phyloP scores from a whole-genome alignment of 2,113 vertebrate species.

The Columba janthina region DNA sequence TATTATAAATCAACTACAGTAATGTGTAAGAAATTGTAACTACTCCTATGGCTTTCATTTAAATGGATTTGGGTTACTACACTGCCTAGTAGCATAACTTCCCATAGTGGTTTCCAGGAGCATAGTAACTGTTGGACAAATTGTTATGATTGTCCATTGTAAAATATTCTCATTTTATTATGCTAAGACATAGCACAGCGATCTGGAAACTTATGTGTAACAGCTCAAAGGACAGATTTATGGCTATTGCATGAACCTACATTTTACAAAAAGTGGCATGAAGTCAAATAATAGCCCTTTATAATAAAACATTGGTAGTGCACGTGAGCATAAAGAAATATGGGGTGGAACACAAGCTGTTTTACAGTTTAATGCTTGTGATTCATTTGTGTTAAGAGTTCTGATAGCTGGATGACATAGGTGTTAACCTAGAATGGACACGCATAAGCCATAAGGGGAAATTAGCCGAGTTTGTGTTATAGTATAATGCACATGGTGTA shows the following conservation, averaged over 20 bases:
- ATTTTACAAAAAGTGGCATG: background rate
- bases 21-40: background rate
- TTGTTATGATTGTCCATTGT: background rate
- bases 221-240: background rate
- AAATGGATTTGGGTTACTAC: background rate
- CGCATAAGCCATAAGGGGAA: background rate
- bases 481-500: background rate
- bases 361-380: background rate
- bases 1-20: background rate
- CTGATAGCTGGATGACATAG: background rate
- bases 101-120: background rate
- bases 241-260: background rate
- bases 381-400: background rate
- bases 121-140: background rate
- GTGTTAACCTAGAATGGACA: background rate
- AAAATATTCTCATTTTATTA: background rate
- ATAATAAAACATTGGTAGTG: background rate
- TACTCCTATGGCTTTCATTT: background rate
- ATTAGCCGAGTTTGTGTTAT: background rate
- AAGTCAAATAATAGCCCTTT: background rate
- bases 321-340: background rate
- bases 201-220: background rate
- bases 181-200: background rate
- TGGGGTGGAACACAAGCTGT: background rate
- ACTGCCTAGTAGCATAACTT: background rate